Percentiles rank a stretch among this genome's conserved stretches.
phyloP scores from a whole-genome alignment of 1,140 invertebrate genomes.

The Drosophila sechellia region DNA sequence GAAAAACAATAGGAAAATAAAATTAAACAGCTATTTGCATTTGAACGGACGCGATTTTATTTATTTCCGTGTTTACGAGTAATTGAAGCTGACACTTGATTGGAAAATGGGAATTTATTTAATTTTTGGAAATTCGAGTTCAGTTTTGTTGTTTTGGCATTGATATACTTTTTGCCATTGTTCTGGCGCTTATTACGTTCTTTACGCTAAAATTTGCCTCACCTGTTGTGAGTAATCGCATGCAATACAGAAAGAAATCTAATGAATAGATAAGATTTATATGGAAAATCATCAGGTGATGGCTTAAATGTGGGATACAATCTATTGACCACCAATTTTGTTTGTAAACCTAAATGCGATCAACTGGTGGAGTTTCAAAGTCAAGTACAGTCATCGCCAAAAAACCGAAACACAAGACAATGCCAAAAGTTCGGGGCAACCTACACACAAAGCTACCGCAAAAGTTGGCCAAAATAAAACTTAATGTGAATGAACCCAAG shows the following conservation, averaged over 20 bases:
- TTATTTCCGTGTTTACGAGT: constrained; percentile 26
- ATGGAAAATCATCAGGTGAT: not conserved
- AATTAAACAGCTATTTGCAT: constrained; percentile 17
- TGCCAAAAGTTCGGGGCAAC: constrained; percentile 7
- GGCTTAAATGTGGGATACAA: constrained; percentile 1
- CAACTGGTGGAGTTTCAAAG: constrained; percentile 2
- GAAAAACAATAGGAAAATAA: constrained; percentile 1
- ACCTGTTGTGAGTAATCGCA: constrained; percentile 27
- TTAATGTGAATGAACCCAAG: constrained; percentile 42
- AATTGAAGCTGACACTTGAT: constrained; percentile 11
- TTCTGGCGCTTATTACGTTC: constrained; percentile 25
- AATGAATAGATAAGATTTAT: constrained; percentile 38
- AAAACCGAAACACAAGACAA: constrained; percentile 1
- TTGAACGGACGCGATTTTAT: constrained; percentile 13
- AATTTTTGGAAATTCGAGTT: constrained; percentile 32
- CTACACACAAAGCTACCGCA: constrained; percentile 24
- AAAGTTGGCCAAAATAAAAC: constrained; percentile 22
- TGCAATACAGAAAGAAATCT: not conserved
- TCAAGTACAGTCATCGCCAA: constrained; percentile 36
- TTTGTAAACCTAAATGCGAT: constrained; percentile 10
- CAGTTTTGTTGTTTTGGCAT: not conserved
- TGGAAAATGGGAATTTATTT: not conserved
- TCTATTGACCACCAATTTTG: not conserved
- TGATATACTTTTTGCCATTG: constrained; percentile 1
- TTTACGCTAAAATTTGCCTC: constrained; percentile 29